Evolutionary conservation across 2,113 vertebrate genomes (phyloP).

Genomic region (Centropus unirufus): DNA sequence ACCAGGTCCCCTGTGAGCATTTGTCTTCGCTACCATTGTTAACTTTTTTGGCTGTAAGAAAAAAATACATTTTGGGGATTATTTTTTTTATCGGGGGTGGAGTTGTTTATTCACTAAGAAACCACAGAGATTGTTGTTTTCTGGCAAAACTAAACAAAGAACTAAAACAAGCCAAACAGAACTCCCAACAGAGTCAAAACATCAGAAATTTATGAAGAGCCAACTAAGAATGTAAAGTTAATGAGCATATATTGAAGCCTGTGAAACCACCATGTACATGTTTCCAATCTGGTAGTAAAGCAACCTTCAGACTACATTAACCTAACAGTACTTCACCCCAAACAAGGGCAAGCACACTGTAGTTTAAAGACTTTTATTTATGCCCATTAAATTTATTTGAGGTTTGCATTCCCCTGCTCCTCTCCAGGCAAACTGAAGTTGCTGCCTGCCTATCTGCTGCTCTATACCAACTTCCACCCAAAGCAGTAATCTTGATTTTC

Average conservation of each 20-base stretch:
- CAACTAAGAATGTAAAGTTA: conserved; percentile 50
- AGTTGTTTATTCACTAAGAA: background rate
- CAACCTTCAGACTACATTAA: conserved; percentile 57
- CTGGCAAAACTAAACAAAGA: background rate
- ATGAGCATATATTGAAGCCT: conserved; percentile 14
- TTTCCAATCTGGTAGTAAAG: conserved; percentile 10
- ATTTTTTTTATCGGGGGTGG: background rate
- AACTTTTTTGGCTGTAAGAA: background rate
- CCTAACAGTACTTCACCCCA: conserved; percentile 13
- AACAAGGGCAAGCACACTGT: background rate
- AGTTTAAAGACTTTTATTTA: conserved; percentile 41
- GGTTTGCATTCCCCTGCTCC: background rate
- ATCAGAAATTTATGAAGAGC: conserved; percentile 57
- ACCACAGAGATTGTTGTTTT: background rate
- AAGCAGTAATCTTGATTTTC: background rate
- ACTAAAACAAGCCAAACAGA: background rate
- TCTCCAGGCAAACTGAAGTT: background rate
- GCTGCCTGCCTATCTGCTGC: background rate
- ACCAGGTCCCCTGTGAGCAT: background rate
- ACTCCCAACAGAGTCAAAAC: conserved; percentile 8
- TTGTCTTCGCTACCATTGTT: background rate
- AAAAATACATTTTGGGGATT: background rate
- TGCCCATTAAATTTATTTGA: background rate
- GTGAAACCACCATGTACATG: conserved; percentile 21
- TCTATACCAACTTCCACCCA: background rate